Base-by-base conservation (phyloP, 2,888 invertebrate genomes). In the Ptilodon capucinus region DNA sequence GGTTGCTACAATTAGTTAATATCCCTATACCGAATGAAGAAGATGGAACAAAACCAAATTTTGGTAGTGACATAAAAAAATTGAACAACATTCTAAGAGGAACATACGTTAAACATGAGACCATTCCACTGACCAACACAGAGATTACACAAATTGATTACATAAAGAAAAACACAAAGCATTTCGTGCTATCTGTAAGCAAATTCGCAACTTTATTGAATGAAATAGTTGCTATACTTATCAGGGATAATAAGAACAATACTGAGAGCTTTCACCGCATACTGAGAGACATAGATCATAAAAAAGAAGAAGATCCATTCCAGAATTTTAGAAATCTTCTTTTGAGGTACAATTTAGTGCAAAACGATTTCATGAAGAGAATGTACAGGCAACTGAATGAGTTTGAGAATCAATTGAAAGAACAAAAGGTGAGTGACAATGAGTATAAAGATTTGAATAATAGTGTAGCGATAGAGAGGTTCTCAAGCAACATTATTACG, bases 321-420 rank as follows among this genome's bases (percentile, higher is more conserved):
- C 50, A 66, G 14, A 76, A 68, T 39, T 52, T 87, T 2, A 82
- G 76, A 60, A 51, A 57, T 16, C 50, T 84, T 3, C 54, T 87
- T 4, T 14, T 71, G 3, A 76, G 64, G 47, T 85, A 84, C 54
- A 81, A 84, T 59, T 51, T 80, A 11, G 46, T 83, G 25, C 86
- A 87, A 55, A 87, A 83, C 47, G 71, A 57, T 11, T 84, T 88
- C 51, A 68, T 87, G 57, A 74, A 66, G 41, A 76, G 68, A 54
- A 81, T 89, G 60, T 81, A 77, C 48, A 60, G 78, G 11, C 50
- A 76, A 11, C 43, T 88, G 17, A 63, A 53, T 4, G 63, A 64
- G 39, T 60, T 76, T 41, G 73, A 79, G 42, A 53, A 59, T 40
- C 60, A 53, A 42, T 46, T 44, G 11, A 49, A 38, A 35, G 39